These are phyloP conservation scores for Saxicola maurus DNA, from an alignment of 2,797 vertebrate genomes.

Conservation along the genomic window DNA sequence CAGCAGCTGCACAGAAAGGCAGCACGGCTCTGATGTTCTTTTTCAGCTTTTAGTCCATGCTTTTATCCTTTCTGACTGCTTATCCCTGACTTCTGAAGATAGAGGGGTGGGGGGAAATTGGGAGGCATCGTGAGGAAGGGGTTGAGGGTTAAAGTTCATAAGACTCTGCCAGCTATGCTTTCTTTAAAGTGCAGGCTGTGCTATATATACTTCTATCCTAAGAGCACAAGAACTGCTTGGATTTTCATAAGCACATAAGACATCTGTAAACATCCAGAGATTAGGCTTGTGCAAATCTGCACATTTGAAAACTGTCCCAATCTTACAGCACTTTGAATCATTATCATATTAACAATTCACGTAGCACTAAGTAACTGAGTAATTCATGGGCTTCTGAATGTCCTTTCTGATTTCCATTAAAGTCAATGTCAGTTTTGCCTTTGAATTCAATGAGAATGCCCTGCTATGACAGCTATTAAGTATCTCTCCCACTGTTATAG, in stretches of 20 bases:
- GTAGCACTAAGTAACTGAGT: background rate
- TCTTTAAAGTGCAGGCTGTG: background rate
- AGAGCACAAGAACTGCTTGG: background rate
- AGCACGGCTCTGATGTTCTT: background rate
- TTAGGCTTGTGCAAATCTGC: constrained; percentile 21
- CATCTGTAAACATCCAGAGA: constrained; percentile 35
- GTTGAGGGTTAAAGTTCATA: constrained; percentile 1
- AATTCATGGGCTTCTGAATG: constrained; percentile 10
- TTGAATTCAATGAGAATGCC: constrained; percentile 20
- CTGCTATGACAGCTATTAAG: constrained; percentile 25
- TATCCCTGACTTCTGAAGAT: background rate
- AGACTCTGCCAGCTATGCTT: background rate
- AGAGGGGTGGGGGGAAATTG: background rate
- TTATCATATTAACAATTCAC: constrained; percentile 18
- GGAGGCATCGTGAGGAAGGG: background rate
- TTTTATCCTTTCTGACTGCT: constrained; percentile 31
- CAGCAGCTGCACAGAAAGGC: background rate
- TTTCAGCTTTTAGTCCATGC: background rate
- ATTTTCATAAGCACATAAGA: constrained; percentile 23
- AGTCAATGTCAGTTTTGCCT: constrained; percentile 45
- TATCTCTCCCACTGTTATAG: constrained; percentile 22
- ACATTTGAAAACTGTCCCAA: constrained; percentile 2
- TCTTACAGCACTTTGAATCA: background rate
- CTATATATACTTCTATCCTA: background rate
- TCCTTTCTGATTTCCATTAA: constrained; percentile 29